Evolutionary conservation across 2,797 vertebrate species (phyloP).

Genomic region (Botia kubotai): DNA sequence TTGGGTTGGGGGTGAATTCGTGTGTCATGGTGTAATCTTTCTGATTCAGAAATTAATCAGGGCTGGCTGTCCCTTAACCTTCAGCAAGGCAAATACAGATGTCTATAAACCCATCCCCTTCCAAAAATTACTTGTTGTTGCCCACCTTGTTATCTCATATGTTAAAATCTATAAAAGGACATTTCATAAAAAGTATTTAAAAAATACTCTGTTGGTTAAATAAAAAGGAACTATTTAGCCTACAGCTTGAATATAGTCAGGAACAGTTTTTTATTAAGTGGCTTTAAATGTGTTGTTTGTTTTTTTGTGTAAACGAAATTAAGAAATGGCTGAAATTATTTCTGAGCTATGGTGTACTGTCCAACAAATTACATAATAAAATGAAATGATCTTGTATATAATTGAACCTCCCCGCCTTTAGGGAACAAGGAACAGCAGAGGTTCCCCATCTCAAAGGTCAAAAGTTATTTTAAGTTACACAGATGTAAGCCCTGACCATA

Average conservation of each 20-base stretch:
- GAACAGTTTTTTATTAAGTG: too few relatives aligned
- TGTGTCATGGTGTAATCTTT: constrained; percentile 37
- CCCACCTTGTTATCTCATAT: not conserved
- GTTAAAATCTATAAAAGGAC: too few relatives aligned
- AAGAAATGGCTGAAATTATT: not conserved
- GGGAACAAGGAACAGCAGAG: not conserved
- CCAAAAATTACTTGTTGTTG: too few relatives aligned
- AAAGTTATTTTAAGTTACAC: constrained; percentile 25
- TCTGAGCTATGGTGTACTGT: not conserved
- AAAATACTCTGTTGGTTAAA: too few relatives aligned
- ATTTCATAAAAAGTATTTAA: too few relatives aligned
- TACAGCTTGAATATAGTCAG: too few relatives aligned
- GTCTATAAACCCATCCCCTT: not conserved
- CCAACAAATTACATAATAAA: not conserved
- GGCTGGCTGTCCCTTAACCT: constrained; percentile 45
- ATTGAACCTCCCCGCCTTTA: constrained; percentile 9
- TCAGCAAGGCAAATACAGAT: not conserved
- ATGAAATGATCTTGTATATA: not conserved
- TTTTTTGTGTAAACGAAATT: not conserved
- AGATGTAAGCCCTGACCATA: not conserved
- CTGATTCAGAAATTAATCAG: constrained; percentile 35
- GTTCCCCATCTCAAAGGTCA: constrained; percentile 34
- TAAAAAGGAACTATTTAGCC: too few relatives aligned
- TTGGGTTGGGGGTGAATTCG: not conserved
- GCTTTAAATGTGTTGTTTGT: not conserved